Conservation (phyloP, 2,113 vertebrate genomes). For the Prionailurus viverrinus region DNA sequence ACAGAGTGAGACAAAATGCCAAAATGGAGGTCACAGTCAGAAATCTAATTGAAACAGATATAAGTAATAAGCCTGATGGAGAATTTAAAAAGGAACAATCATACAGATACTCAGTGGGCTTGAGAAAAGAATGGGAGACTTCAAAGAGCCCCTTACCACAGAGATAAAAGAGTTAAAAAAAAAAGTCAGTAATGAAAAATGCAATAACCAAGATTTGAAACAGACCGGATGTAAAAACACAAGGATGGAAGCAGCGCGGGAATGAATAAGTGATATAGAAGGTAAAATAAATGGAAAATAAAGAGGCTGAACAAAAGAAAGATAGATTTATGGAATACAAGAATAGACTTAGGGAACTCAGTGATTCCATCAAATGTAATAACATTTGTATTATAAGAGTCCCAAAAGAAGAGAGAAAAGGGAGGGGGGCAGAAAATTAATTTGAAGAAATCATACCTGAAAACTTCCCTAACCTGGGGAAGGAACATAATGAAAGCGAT, state of each 20-base stretch:
- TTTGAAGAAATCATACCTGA: background rate
- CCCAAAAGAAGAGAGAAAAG: background rate
- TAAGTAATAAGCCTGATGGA: background rate
- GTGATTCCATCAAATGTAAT: background rate
- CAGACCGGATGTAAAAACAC: background rate
- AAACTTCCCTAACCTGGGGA: background rate
- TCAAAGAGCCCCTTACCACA: background rate
- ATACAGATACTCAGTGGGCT: background rate
- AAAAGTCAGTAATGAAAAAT: background rate
- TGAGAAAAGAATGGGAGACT: background rate
- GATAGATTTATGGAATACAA: background rate
- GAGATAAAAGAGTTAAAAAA: background rate
- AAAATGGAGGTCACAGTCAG: background rate
- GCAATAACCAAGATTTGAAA: background rate
- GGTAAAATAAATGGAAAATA: background rate
- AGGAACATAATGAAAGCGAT: background rate
- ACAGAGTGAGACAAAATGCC: background rate
- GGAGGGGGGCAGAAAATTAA: background rate
- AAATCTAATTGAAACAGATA: background rate
- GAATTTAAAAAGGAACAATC: background rate
- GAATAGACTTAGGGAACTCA: background rate
- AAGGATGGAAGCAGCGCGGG: background rate
- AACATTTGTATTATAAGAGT: background rate
- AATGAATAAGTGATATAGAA: background rate
- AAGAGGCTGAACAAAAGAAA: background rate